Conservation (phyloP, 2,888 invertebrate species). For the Dascillus cervinus region DNA sequence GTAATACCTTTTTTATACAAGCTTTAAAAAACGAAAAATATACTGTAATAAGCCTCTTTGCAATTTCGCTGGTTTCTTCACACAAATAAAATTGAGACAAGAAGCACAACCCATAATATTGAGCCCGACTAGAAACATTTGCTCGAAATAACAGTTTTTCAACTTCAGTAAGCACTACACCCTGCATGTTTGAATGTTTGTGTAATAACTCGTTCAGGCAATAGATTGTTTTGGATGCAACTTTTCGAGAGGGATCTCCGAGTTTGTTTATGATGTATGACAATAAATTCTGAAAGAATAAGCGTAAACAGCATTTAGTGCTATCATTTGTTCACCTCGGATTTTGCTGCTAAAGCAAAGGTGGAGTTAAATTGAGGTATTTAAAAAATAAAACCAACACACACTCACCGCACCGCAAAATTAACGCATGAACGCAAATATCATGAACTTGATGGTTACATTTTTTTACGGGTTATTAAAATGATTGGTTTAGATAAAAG, state of each 20-base stretch:
- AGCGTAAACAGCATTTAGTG: background rate
- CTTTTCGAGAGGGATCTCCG: conserved; percentile 84
- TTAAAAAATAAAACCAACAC: too few relatives aligned
- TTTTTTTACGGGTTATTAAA: too few relatives aligned
- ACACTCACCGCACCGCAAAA: too few relatives aligned
- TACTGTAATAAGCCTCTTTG: conserved; percentile 77
- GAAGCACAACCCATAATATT: conserved; percentile 91
- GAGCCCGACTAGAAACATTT: conserved; percentile 78
- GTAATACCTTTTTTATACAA: conserved; percentile 73
- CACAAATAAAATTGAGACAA: conserved; percentile 76
- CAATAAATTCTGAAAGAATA: conserved; percentile 56
- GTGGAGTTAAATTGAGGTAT: too few relatives aligned
- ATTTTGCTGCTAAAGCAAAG: too few relatives aligned
- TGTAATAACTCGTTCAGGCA: conserved; percentile 74
- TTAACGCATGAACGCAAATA: too few relatives aligned
- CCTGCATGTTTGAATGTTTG: conserved; percentile 88
- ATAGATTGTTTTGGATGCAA: conserved; percentile 83
- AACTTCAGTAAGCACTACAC: conserved; percentile 76
- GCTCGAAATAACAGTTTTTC: conserved; percentile 80
- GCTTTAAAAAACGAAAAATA: conserved; percentile 96
- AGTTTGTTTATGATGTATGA: conserved; percentile 85
- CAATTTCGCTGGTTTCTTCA: conserved; percentile 65
- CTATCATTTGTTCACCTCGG: too few relatives aligned
- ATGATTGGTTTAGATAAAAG: too few relatives aligned
- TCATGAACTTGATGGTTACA: too few relatives aligned